Base-by-base conservation (phyloP, 2,888 invertebrate genomes). In the Rhogogaster chlorosoma region DNA sequence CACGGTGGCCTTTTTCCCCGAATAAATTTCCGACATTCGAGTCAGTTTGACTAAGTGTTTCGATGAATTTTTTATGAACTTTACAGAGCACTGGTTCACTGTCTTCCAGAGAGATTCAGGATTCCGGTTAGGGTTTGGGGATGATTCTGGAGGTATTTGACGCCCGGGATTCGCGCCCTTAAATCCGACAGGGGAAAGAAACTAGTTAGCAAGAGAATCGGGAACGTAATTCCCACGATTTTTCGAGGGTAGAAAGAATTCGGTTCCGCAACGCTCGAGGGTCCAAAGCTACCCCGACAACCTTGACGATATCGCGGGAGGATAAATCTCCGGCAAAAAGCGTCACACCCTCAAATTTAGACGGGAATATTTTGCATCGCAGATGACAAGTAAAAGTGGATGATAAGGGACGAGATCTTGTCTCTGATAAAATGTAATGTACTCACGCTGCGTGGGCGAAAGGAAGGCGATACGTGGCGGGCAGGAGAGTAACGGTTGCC, bases 401-500 rank as follows among this genome's bases (percentile, higher is more conserved):
- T 0, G 7, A 18, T n/a, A 53, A 53, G n/a, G 53, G 53, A n/a
- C 7, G 53, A n/a, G 7, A 53, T 32, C 57, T 38, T 0, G 53
- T 32, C 15, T n/a, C 42, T 29, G 29, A 15, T 45, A 32, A 53
- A 57, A 36, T 12, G 4, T 64, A 64, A 87, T 87, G 88, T 94
- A 96, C 95, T 96, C 92, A 96, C 95, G 95, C 95, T 93, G 95
- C 95, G 85, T 93, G 91, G 88, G 93, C 93, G 90, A 93, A 93
- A 87, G 93, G 92, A 87, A 92, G 90, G 93, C 95, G 94, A 92
- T 95, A 94, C 89, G 94, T 94, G 91, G 95, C 94, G 90, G 95
- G 95, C 90, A 95, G 93, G 89, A 95, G 94, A 90, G 95, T 94
- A 91, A 95, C 94, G 89, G 91, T 92, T 85, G 93, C 92, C 89